Percentiles rank a stretch among this genome's conserved stretches.
Evolutionary conservation across 1,140 invertebrate species (phyloP).

Genomic region (Platorchestia sp.): DNA sequence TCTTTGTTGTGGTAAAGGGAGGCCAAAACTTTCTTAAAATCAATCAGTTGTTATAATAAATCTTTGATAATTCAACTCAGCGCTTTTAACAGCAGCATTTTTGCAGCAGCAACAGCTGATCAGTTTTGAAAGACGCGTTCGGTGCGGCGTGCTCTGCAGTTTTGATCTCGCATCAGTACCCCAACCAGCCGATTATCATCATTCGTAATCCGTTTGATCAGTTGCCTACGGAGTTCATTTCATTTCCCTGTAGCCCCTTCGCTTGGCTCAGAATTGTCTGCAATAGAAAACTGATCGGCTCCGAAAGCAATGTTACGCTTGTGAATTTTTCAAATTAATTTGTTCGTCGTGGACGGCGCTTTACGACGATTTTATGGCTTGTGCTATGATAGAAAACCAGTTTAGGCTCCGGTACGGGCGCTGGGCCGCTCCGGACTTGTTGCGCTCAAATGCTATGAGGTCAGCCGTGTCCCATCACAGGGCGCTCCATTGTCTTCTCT

Average conservation of each 20-base stretch:
- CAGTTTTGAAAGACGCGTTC: background rate
- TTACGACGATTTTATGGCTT: constrained; percentile 36
- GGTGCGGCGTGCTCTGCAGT: background rate
- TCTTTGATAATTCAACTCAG: background rate
- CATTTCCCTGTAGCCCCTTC: background rate
- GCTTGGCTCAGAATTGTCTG: background rate
- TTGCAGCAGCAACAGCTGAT: background rate
- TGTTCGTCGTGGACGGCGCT: background rate
- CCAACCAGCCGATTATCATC: too few species aligned
- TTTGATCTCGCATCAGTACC: background rate
- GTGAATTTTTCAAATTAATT: constrained; percentile 22
- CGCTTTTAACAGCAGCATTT: background rate
- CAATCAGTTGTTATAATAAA: background rate
- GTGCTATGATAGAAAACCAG: constrained; percentile 40
- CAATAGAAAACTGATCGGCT: background rate
- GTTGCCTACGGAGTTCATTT: background rate
- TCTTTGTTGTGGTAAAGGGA: too few species aligned
- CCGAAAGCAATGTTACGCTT: background rate
- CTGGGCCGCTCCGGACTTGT: background rate
- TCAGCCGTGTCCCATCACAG: background rate
- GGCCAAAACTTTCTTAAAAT: too few species aligned
- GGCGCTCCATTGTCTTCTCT: background rate
- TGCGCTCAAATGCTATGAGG: constrained; percentile 17
- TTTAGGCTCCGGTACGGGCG: background rate
- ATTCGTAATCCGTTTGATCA: background rate